phyloP scores from a whole-genome alignment of 2,888 invertebrate species.

The Carabus problematicus region DNA sequence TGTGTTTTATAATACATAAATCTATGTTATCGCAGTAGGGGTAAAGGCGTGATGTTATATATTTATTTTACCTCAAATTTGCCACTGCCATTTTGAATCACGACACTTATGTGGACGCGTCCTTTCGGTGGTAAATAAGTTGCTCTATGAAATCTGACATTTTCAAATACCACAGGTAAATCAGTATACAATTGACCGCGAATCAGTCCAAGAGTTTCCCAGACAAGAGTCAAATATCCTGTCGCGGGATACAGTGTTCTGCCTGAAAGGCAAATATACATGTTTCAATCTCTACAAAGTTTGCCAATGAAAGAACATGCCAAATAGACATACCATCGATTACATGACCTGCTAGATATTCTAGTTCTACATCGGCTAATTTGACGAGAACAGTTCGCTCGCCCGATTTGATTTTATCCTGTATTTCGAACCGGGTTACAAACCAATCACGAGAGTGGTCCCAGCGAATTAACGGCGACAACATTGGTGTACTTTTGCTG shows the following conservation, averaged over 20 bases:
- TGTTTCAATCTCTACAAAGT: too few relatives aligned
- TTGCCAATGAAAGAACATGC: too few relatives aligned
- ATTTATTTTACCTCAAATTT: slow-evolving; percentile 51
- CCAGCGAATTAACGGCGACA: slow-evolving; percentile 86
- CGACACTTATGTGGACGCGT: slow-evolving; percentile 46
- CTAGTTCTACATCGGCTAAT: slow-evolving; percentile 70
- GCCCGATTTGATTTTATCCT: slow-evolving; percentile 72
- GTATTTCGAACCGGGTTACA: slow-evolving; percentile 72
- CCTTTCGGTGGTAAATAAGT: slow-evolving; percentile 62
- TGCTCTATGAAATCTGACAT: slow-evolving; percentile 67
- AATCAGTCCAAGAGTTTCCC: slow-evolving; percentile 63
- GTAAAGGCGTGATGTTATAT: too few relatives aligned
- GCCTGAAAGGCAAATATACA: slow-evolving; percentile 59
- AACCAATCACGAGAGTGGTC: slow-evolving; percentile 82
- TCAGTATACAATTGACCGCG: slow-evolving; percentile 55
- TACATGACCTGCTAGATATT: slow-evolving; percentile 79
- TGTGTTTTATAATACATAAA: too few relatives aligned
- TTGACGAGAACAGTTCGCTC: slow-evolving; percentile 69
- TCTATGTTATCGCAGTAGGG: neutral
- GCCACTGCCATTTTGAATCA: slow-evolving; percentile 50
- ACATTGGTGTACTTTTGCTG: slow-evolving; percentile 82
- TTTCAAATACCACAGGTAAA: slow-evolving; percentile 65
- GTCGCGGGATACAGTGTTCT: slow-evolving; percentile 74
- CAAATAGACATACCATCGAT: slow-evolving; percentile 72
- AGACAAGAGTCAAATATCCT: slow-evolving; percentile 60